These are phyloP conservation scores for Homarus americanus DNA, from an alignment of 1,140 invertebrate species.

Conservation along the genomic window DNA sequence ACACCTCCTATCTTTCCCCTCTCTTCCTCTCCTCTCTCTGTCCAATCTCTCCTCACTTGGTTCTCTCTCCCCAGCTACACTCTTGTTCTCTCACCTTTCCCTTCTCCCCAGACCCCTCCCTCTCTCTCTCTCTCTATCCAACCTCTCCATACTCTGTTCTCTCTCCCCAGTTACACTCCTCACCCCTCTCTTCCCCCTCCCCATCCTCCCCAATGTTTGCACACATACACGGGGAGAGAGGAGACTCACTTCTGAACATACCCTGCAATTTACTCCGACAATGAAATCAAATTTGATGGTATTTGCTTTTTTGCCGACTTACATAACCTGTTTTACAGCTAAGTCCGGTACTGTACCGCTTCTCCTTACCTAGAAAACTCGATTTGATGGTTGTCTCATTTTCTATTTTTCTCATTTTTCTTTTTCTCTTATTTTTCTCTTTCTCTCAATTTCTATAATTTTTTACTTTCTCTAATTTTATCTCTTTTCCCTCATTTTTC, in stretches of 20 bases:
- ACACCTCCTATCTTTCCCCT: no score
- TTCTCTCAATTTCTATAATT: background rate
- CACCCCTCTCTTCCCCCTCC: background rate
- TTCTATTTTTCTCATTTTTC: background rate
- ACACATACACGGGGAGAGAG: background rate
- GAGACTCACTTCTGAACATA: background rate
- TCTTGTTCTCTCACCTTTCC: background rate
- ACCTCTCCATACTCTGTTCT: background rate
- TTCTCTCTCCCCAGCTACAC: no score
- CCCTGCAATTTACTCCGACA: background rate
- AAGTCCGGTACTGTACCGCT: background rate
- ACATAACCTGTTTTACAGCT: background rate
- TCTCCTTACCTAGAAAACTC: background rate
- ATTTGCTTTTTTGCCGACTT: background rate
- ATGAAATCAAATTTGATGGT: background rate
- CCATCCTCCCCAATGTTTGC: background rate
- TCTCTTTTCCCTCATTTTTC: slow-evolving; percentile 11
- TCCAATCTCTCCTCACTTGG: no score
- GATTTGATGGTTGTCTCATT: background rate
- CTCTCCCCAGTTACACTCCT: background rate
- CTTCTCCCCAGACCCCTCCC: background rate
- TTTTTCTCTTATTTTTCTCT: background rate
- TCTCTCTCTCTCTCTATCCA: background rate
- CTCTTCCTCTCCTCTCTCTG: no score
- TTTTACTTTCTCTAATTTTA: slow-evolving; percentile 15